Evolutionary conservation across 2,888 invertebrate genomes (phyloP).

Genomic region (Coenonympha arcania): DNA sequence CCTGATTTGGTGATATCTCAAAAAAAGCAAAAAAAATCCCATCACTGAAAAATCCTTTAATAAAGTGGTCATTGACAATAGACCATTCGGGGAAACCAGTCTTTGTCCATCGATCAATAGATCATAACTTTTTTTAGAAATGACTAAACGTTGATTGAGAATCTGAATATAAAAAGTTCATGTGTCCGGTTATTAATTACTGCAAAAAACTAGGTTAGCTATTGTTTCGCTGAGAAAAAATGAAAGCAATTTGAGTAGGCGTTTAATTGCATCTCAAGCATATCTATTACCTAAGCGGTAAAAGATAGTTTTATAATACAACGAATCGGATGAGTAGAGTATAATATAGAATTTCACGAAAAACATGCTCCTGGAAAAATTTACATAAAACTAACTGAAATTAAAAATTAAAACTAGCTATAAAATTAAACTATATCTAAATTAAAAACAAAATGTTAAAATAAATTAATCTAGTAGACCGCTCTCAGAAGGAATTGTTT

Average conservation of each 20-base stretch:
- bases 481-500: too few relatives aligned
- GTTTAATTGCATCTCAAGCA: conserved; percentile 2
- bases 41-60: neutral
- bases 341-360: too few relatives aligned
- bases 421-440: too few relatives aligned
- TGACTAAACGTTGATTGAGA: conserved; percentile 33
- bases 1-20: too few relatives aligned
- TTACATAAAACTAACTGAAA: too few relatives aligned
- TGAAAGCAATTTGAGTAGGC: conserved; percentile 16
- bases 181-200: conserved; percentile 32
- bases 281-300: neutral
- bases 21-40: neutral
- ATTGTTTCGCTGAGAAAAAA: conserved; percentile 21
- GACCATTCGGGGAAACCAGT: neutral
- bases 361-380: too few relatives aligned
- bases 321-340: too few relatives aligned
- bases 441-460: too few relatives aligned
- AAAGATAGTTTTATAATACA: neutral
- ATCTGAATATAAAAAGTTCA: conserved; percentile 36
- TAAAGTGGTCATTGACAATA: neutral
- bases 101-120: conserved; percentile 22
- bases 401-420: too few relatives aligned
- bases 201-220: conserved; percentile 31
- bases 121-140: conserved; percentile 31
- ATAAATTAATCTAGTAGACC: too few relatives aligned